Conservation (phyloP, 2,888 invertebrate genomes). For the Neoaliturus tenellus region DNA sequence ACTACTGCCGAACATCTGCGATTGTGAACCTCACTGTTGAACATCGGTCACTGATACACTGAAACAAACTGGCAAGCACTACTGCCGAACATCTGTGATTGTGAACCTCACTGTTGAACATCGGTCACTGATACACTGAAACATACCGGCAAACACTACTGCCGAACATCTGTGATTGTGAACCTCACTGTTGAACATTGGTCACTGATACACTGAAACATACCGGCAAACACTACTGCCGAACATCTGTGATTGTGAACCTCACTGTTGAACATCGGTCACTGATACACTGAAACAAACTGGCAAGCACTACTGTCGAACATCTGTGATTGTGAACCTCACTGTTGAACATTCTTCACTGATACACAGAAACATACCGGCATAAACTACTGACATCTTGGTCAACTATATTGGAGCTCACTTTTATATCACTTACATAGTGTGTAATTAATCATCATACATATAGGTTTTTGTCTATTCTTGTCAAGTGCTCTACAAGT, state of each 20-base stretch:
- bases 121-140: too few relatives aligned
- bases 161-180: not conserved
- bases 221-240: not conserved
- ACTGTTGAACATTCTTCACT: too few relatives aligned
- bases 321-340: not conserved
- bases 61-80: not conserved
- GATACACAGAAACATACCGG: not conserved
- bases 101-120: not conserved
- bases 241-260: not conserved
- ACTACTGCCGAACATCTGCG: not conserved
- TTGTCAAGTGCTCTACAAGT: too few relatives aligned
- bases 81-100: not conserved
- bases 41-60: not conserved
- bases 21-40: not conserved
- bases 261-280: not conserved
- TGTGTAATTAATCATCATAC: too few relatives aligned
- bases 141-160: not conserved
- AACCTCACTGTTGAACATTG: not conserved
- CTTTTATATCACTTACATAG: too few relatives aligned
- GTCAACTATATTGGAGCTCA: too few relatives aligned
- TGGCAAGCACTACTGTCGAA: not conserved
- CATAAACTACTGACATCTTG: too few relatives aligned
- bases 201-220: not conserved
- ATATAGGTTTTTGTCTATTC: too few relatives aligned
- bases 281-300: not conserved